These are phyloP conservation scores for Kuschelorhynchus macadamiae DNA, from an alignment of 2,888 invertebrate genomes.

Conservation along the genomic window DNA sequence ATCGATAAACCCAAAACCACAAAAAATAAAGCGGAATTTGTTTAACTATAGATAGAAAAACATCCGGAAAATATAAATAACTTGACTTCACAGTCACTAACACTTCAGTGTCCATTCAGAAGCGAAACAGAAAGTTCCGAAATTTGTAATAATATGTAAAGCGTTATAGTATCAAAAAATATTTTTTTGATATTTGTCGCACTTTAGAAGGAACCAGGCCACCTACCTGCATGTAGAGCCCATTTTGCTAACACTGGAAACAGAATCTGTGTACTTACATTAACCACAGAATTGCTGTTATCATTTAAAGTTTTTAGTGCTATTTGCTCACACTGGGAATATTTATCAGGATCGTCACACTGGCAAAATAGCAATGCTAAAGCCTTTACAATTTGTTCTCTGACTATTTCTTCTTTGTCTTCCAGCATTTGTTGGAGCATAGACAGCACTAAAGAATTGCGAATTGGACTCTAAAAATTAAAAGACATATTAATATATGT, in stretches of 20 bases:
- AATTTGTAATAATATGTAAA: too few species aligned
- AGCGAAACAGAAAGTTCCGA: too few species aligned
- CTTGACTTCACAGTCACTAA: too few species aligned
- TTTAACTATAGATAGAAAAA: too few species aligned
- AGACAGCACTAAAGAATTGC: conserved; percentile 78
- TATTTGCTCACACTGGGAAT: conserved; percentile 74
- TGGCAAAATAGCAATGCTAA: conserved; percentile 75
- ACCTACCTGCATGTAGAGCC: conserved; percentile 69
- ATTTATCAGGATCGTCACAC: conserved; percentile 78
- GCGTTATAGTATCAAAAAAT: too few species aligned
- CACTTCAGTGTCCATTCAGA: too few species aligned
- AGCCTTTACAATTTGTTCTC: conserved; percentile 75
- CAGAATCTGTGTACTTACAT: conserved; percentile 71
- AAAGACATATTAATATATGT: too few species aligned
- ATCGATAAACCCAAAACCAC: too few species aligned
- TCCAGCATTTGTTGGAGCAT: conserved; percentile 82
- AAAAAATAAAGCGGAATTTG: too few species aligned
- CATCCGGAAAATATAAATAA: too few species aligned
- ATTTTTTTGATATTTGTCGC: too few species aligned
- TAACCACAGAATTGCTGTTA: conserved; percentile 71
- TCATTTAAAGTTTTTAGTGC: conserved; percentile 74
- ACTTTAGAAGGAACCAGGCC: too few species aligned
- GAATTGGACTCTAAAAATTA: conserved; percentile 70
- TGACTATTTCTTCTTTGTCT: conserved; percentile 75
- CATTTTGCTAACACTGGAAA: conserved; percentile 77